These are phyloP conservation scores for Tenthredo amoena DNA, from an alignment of 2,888 invertebrate species.

Conservation along the genomic window DNA sequence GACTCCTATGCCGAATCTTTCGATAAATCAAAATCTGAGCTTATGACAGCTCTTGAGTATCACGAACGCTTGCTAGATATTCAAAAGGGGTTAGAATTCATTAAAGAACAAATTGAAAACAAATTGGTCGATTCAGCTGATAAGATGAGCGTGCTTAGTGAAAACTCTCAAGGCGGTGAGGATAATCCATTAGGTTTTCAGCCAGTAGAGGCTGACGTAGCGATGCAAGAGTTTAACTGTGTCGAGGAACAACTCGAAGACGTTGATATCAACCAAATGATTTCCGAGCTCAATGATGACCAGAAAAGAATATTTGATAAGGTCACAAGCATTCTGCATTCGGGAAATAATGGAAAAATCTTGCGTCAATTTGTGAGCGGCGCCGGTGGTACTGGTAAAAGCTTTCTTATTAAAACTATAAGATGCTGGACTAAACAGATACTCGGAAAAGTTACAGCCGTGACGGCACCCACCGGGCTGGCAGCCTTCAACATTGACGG, in stretches of 20 bases:
- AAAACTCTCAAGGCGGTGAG: not conserved
- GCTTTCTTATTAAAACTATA: slow-evolving; percentile 67
- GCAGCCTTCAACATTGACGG: slow-evolving; percentile 72
- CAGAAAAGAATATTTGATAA: slow-evolving; percentile 59
- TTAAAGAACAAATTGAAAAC: slow-evolving; percentile 49
- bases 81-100: slow-evolving; percentile 52
- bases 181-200: slow-evolving; percentile 25
- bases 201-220: slow-evolving; percentile 25
- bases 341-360: slow-evolving; percentile 39
- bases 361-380: slow-evolving; percentile 63
- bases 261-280: slow-evolving; percentile 56
- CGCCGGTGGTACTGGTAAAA: slow-evolving; percentile 68
- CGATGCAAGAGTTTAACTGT: slow-evolving; percentile 53
- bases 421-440: slow-evolving; percentile 63
- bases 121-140: slow-evolving; percentile 30
- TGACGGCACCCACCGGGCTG: slow-evolving; percentile 69
- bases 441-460: slow-evolving; percentile 63
- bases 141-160: slow-evolving; percentile 42
- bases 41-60: slow-evolving; percentile 57
- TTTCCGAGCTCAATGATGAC: slow-evolving; percentile 59
- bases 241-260: slow-evolving; percentile 26
- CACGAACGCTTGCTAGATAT: slow-evolving; percentile 53
- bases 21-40: slow-evolving; percentile 49
- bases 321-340: slow-evolving; percentile 47
- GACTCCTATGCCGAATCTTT: slow-evolving; percentile 59